Base-by-base conservation (phyloP, 2,888 invertebrate species). In the Hipparchia semele region DNA sequence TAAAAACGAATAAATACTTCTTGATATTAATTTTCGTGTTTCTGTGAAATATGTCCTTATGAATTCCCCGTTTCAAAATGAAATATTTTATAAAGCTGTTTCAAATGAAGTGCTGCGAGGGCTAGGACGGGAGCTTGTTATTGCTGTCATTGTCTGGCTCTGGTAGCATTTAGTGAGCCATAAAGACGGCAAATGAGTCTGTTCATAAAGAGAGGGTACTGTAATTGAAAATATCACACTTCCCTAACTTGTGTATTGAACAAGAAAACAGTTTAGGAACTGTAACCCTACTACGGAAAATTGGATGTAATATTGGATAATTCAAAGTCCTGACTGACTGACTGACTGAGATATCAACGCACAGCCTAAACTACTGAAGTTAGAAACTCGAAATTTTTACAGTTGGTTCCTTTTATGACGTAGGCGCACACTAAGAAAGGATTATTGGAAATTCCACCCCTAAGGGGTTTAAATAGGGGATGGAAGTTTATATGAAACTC, bases 61-160 rank as follows among this genome's bases (percentile, higher is more conserved):
- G 51, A 64, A 64, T 46, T 45, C 6, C 6, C 6, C 6, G 13
- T 23, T 56, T 68, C 46, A 10, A 56, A 68, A 68, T 58, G 68
- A 68, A 46, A 68, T 68, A 68, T 68, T 58, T 49, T 9, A 13
- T 68, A 49, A 68, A 68, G 68, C 58, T 13, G 58, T 68, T 68
- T 58, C 58, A 10, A 68, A 58, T 68, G 23, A 23, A 45, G 56
- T 68, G 56, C 68, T 68, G 58, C 58, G 56, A 54, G 56, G 8
- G n/a, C n/a, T 58, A 13, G 56, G 13, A 56, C 45, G 2, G 46
- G 13, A 66, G 33, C 33, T 53, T n/a, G 12, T 58, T 66, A 66
- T 54, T 66, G 66, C 33, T n/a, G 12, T 58, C 54, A 66, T 54
- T 66, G 66, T 66, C 54, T 66, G 39, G 39, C 53, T 66, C 39